Conservation (phyloP, 1,140 invertebrate genomes). For the Amyelois transitella region DNA sequence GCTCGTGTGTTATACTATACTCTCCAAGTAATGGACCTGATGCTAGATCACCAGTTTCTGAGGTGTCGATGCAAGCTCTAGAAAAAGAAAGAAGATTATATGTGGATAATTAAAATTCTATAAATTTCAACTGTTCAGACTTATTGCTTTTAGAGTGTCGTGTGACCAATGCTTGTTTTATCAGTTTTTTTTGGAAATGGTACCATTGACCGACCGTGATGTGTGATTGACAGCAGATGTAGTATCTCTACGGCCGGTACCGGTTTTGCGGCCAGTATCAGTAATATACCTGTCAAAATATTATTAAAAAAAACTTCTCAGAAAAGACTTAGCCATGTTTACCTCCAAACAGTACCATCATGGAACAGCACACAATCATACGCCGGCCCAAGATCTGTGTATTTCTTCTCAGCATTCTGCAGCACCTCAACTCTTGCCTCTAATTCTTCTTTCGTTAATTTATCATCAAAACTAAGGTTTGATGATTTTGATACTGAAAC, state of each 20-base stretch:
- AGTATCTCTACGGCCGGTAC: too few species aligned
- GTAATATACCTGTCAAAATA: too few species aligned
- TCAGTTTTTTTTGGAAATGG: too few species aligned
- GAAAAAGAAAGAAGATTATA: too few species aligned
- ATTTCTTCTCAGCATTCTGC: conserved; percentile 90
- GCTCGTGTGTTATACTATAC: conserved; percentile 89
- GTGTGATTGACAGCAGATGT: too few species aligned
- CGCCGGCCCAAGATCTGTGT: conserved; percentile 88
- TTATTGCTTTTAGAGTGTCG: too few species aligned
- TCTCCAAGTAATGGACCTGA: conserved; percentile 87
- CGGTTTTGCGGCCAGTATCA: too few species aligned
- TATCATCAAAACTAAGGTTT: conserved; percentile 80
- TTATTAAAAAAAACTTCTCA: too few species aligned
- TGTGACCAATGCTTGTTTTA: too few species aligned
- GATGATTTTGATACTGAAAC: conserved; percentile 45
- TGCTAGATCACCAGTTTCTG: conserved; percentile 86
- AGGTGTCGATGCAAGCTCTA: conserved; percentile 93
- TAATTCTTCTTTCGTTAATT: conserved; percentile 91
- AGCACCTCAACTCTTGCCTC: conserved; percentile 91
- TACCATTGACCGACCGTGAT: too few species aligned
- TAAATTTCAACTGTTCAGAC: not conserved
- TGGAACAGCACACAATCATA: conserved; percentile 96
- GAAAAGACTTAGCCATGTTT: too few species aligned
- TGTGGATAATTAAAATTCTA: conserved; percentile 4
- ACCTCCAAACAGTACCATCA: conserved; percentile 69